Conservation (phyloP, 2,797 vertebrate genomes). For the Rousettus madagascariensis region DNA sequence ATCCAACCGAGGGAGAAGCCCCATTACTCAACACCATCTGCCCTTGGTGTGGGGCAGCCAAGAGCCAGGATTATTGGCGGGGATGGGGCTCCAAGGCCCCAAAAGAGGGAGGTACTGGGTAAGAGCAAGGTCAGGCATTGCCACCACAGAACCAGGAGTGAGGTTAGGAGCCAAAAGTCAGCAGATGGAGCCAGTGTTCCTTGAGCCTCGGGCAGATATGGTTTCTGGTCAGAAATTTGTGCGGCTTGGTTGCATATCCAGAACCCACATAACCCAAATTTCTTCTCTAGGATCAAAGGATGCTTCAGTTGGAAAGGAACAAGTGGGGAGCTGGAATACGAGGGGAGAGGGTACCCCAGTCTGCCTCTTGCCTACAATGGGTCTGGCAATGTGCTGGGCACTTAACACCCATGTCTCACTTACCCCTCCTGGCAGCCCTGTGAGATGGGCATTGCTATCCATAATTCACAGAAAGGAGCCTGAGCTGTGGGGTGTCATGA, state of each 20-base stretch:
- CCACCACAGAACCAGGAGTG: rapidly evolving
- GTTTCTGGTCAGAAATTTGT: not conserved
- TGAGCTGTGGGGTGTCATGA: not conserved
- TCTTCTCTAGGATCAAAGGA: not conserved
- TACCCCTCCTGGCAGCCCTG: not conserved
- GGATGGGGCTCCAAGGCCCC: constrained; percentile 38
- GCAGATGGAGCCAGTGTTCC: constrained; percentile 23
- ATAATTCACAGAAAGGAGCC: not conserved
- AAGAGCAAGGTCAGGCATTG: constrained; percentile 14
- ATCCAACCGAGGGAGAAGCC: constrained; percentile 70
- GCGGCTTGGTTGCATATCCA: not conserved
- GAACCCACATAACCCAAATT: not conserved
- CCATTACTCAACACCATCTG: constrained; percentile 77
- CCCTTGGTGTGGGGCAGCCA: constrained; percentile 49
- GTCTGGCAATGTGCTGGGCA: not conserved
- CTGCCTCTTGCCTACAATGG: not conserved
- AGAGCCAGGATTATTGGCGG: constrained; percentile 41
- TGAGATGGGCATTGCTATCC: not conserved
- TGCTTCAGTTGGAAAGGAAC: not conserved
- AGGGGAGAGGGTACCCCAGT: not conserved
- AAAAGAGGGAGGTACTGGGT: not conserved
- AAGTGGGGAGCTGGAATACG: not conserved
- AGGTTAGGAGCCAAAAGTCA: not conserved
- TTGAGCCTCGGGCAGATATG: not conserved
- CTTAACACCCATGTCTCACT: not conserved